Evolutionary conservation across 1,140 invertebrate genomes (phyloP), one percentile per base, ranked within the genome.

Genomic region (Heliconius congener): DNA sequence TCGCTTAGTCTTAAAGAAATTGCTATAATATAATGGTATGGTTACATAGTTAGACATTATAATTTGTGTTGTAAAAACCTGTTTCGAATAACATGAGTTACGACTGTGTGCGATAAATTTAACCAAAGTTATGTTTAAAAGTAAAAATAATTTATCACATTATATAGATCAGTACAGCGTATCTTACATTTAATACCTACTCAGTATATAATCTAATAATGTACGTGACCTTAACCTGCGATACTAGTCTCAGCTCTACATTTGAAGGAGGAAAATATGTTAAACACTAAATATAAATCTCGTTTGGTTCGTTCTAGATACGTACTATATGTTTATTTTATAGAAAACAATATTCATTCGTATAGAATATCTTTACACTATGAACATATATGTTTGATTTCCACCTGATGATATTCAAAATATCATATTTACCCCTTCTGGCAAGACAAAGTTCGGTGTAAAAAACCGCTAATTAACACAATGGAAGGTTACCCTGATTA

Each of bases 211-310:
- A 66, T 66, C 60, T 66, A 66, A 66, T 66, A 66, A 66, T 66
- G 60, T 27, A 66, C 13, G 27, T 66, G 60, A 66, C 60, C 60
- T 66, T 66, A 27, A 66, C 60, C 60, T 66, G 19, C 60, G 60
- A 66, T 66, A 66, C 60, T 30, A 66, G 60, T 66, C 60, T 66
- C 60, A 66, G 60, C 27, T 66, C 60, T 66, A 66, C 60, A 66
- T 66, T 66, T 66, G 60, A 66, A 66, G 60, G 27, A 66, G 60
- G 27, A 66, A 66, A 66, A 66, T 23, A 66, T 66, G n/a, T 66
- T 30, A 3, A 30, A 66, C 60, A 66, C 9, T 66, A 66, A 66
- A 66, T n/a, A 30, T 66, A 66, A 23, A 30, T 66, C 60, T 16
- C 0, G 60, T 9, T 66, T 66, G 27, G 23, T 5, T 66, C 60